phyloP scores from a whole-genome alignment of 2,113 vertebrate species.

The Benitochromis conjunctus region DNA sequence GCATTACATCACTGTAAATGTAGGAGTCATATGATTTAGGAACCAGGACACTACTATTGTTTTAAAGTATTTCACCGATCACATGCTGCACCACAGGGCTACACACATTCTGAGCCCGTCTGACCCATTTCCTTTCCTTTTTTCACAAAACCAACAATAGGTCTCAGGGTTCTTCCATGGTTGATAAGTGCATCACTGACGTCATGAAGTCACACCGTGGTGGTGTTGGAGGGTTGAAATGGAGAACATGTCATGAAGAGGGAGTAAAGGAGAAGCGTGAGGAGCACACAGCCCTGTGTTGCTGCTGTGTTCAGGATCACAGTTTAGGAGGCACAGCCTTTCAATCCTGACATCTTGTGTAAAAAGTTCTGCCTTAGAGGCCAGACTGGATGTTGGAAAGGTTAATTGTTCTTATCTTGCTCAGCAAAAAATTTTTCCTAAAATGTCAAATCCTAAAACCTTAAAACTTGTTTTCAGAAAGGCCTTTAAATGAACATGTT shows the following conservation, averaged over 20 bases:
- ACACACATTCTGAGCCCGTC: accelerated
- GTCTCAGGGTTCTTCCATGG: neutral
- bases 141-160: neutral
- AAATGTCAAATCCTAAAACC: neutral
- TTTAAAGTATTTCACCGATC: neutral
- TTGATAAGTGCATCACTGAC: neutral
- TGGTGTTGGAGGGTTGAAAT: neutral
- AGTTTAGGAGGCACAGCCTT: neutral
- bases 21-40: neutral
- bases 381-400: neutral
- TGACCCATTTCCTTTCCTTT: neutral
- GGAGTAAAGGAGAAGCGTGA: neutral
- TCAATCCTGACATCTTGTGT: neutral
- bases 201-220: neutral
- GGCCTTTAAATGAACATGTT: neutral
- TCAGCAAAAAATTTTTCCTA: neutral
- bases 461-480: neutral
- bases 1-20: neutral
- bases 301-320: neutral
- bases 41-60: neutral
- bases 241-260: neutral
- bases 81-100: neutral
- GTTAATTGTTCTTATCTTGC: neutral
- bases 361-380: neutral
- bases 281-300: neutral